Percentiles rank a stretch among this genome's conserved stretches.
phyloP scores from a whole-genome alignment of 2,888 invertebrate species.

The Philhelius pedissequus region DNA sequence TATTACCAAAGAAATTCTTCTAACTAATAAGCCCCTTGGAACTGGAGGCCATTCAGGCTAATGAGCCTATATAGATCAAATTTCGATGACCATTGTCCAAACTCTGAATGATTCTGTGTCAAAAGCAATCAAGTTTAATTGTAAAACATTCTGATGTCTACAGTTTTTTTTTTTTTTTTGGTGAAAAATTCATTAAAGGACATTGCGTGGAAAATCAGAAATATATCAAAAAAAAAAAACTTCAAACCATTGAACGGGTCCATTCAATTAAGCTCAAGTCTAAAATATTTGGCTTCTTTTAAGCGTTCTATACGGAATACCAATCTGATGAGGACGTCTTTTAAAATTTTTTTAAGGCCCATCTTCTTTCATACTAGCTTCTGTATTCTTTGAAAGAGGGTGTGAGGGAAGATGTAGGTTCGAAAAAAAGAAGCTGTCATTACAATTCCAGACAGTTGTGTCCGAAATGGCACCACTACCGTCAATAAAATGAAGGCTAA shows the following conservation, averaged over 20 bases:
- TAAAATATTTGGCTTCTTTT: slow-evolving; percentile 1
- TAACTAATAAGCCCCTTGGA: not conserved
- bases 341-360: not conserved
- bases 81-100: not conserved
- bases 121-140: slow-evolving; percentile 8
- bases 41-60: not conserved
- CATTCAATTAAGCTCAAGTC: slow-evolving; percentile 28
- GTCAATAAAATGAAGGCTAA: slow-evolving; percentile 61
- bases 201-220: slow-evolving; percentile 12
- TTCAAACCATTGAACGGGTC: not conserved
- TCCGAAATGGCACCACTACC: slow-evolving; percentile 56
- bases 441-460: slow-evolving; percentile 42
- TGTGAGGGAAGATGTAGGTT: not conserved
- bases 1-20: not conserved
- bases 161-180: not conserved
- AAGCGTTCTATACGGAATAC: not conserved
- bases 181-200: slow-evolving; percentile 1
- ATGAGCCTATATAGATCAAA: not conserved
- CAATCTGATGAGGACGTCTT: slow-evolving; percentile 19
- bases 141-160: not conserved
- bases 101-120: not conserved
- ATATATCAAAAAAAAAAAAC: not conserved
- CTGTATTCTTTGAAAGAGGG: not conserved
- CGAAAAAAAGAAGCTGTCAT: slow-evolving; percentile 15
- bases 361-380: not conserved